Evolutionary conservation across 2,113 vertebrate species (phyloP).

Genomic region (Synchiropus splendidus): DNA sequence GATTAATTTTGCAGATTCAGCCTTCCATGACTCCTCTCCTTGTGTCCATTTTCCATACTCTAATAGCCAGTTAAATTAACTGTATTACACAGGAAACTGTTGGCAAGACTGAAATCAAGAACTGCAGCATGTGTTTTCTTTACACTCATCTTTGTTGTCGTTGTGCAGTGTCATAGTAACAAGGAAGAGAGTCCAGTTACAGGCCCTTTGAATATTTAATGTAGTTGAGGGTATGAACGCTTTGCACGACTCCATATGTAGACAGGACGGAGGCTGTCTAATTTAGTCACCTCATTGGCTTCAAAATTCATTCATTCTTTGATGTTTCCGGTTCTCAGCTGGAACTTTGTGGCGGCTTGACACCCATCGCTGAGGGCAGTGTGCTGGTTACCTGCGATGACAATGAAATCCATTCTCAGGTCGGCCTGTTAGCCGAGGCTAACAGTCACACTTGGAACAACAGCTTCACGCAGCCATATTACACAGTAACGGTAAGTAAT

Average conservation of each 20-base stretch:
- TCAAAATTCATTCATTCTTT: slow-evolving; percentile 13
- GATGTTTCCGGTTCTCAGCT: slow-evolving; percentile 30
- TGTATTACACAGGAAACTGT: not conserved
- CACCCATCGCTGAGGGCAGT: slow-evolving; percentile 54
- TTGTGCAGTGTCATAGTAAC: slow-evolving; percentile 61
- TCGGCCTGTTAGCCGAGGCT: slow-evolving; percentile 45
- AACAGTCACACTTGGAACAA: slow-evolving; percentile 27
- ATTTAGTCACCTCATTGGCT: slow-evolving; percentile 40
- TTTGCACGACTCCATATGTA: slow-evolving; percentile 54
- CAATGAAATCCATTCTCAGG: slow-evolving; percentile 41
- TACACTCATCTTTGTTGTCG: slow-evolving; percentile 42
- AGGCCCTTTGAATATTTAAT: slow-evolving; percentile 68
- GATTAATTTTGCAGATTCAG: no score
- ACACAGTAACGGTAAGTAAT: slow-evolving; percentile 38
- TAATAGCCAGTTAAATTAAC: no score
- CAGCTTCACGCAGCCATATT: slow-evolving; percentile 18
- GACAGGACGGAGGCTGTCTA: slow-evolving; percentile 40
- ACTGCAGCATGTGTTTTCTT: slow-evolving; percentile 11
- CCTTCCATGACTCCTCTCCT: no score
- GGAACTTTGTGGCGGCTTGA: slow-evolving; percentile 54
- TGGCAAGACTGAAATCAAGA: not conserved
- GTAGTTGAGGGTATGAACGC: slow-evolving; percentile 55
- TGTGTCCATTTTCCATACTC: no score
- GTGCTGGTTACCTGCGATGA: slow-evolving; percentile 40
- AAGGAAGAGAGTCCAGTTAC: slow-evolving; percentile 62